Base-by-base conservation (phyloP, 2,113 vertebrate species). In the Heptranchias perlo region DNA sequence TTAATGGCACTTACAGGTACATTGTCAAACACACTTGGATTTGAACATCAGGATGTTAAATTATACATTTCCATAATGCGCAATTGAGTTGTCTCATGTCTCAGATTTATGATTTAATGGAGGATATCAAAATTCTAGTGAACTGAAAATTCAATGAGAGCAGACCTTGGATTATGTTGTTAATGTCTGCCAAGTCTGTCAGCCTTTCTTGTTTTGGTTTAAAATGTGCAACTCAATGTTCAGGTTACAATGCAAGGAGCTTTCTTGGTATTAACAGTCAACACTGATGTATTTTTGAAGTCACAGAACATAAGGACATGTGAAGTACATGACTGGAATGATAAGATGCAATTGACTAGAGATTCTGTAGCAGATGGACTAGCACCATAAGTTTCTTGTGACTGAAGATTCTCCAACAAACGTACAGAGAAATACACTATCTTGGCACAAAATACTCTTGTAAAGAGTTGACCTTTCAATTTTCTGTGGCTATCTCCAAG, bases 111-210 rank as follows among this genome's bases (percentile, higher is more conserved):
- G 64, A 69, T 47, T 95, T 95, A 69, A 95, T 44, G 13, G 14
- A 73, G 49, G 21, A 49, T 69, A 47, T 69, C 35, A 67, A 47
- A 95, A 95, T 21, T 52, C 65, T 3, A 14, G 64, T 67, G 94
- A 95, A 35, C 1, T 35, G 58, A 39, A 62, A 13, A n/a, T 93
- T 93, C 58, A 69, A 16, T 49, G 47, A 52, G 65, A 39, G 21
- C 21, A 69, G 25, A 18, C 39, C 23, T 52, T 69, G 62, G 23
- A 95, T 95, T 69, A 49, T 93, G 39, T 69, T 49, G 44, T 69
- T 69, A 95, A 69, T 69, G 44, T 95, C 64, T 95, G 94, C 64
- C 64, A 69, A 95, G 13, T 52, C 94, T 69, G 39, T 95, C 62
- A 95, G 64, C 25, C 10, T 95, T 73, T 69, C 54, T 62, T 62